Evolutionary conservation across 2,113 vertebrate species (phyloP), one percentile per base, ranked within the genome.

Genomic region (Alectura lathami): DNA sequence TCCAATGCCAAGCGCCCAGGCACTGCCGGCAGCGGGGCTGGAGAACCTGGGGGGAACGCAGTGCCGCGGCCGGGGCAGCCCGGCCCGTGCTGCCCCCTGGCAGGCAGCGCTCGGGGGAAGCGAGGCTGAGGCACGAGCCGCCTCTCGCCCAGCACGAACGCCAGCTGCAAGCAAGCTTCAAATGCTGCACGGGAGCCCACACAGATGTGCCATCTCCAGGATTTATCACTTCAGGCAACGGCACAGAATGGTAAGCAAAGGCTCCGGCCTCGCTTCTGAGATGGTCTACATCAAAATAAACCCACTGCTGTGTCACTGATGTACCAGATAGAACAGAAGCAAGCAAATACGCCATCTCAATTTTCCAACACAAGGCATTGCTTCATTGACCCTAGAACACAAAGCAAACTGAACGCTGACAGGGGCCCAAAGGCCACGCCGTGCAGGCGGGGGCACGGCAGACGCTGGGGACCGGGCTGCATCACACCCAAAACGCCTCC

Each of bases 391-490:
- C 47, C 69, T 75, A 95, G 90, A 78, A 17, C 56, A 75, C 72
- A 90, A 87, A 82, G n/a, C n/a, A n/a, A n/a, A n/a, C n/a, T n/a
- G 15, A 60, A 22, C 45, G 6, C 2, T 3, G 45, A 36, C 76
- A 47, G 11, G 13, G 73, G 36, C n/a, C 60, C 7, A 0, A 36
- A 54, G 67, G 47, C 12, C 42, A 5, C 3, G 1, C 1, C 0
- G 50, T 0, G 72, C 51, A 45, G 60, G 66, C 6, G 38, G 34
- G n/a, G 11, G 42, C 14, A 1, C 1, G 3, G 3, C 1, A 0
- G 66, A 20, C 30, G 67, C 68, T 36, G 4, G 66, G n/a, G n/a
- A 32, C 12, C 9, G 0, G 43, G 3, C 6, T 0, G 4, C 24
- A 22, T 5, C 48, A 1, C 2, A 3, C 56, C 80, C 79, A 36